phyloP scores from a whole-genome alignment of 2,797 vertebrate species.

The Allobates femoralis region DNA sequence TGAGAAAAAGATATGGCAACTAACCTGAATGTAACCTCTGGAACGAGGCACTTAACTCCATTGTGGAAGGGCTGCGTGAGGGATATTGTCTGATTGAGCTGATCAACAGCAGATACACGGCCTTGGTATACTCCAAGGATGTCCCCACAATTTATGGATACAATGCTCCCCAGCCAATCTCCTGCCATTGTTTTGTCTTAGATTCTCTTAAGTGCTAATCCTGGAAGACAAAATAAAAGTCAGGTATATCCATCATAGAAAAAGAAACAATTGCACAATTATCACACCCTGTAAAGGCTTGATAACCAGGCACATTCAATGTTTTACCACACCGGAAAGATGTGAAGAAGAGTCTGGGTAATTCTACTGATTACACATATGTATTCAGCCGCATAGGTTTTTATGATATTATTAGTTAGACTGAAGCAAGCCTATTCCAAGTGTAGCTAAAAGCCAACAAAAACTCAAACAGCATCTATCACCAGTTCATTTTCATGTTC shows the following conservation, averaged over 20 bases:
- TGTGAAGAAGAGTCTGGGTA: not conserved
- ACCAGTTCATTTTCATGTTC: no score
- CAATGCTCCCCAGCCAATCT: constrained; percentile 95
- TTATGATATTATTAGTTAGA: no score
- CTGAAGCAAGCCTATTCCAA: no score
- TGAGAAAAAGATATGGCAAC: constrained; percentile 34
- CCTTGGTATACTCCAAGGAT: constrained; percentile 96
- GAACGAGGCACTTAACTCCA: constrained; percentile 93
- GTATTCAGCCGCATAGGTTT: not conserved
- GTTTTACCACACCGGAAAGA: not conserved
- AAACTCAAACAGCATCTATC: no score
- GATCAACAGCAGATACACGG: constrained; percentile 92
- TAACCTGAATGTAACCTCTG: constrained; percentile 98
- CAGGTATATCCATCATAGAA: not conserved
- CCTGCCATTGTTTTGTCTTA: constrained; percentile 81
- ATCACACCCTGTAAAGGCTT: not conserved
- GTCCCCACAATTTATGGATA: constrained; percentile 95
- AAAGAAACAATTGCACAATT: not conserved
- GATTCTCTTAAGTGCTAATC: not conserved
- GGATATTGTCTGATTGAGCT: constrained; percentile 94
- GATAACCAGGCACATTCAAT: not conserved
- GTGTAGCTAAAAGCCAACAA: no score
- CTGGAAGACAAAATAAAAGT: constrained; percentile 12
- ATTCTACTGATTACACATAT: not conserved
- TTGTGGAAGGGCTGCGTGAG: constrained; percentile 95